These are phyloP conservation scores for Xenotilapia flavipinnis DNA, from an alignment of 2,113 vertebrate species.

Conservation along the genomic window DNA sequence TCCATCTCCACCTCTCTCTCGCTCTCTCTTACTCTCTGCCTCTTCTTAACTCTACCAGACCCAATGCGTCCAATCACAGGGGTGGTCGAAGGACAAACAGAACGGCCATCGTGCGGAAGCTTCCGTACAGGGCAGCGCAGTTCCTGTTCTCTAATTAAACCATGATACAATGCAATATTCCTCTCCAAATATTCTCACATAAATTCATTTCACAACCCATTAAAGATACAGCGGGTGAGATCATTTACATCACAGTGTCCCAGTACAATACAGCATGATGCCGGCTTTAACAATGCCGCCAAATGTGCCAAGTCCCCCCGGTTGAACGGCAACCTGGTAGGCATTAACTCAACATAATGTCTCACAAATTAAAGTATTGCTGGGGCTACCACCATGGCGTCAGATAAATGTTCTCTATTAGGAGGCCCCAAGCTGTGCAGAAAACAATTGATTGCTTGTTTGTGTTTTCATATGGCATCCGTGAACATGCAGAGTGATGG, in stretches of 20 bases:
- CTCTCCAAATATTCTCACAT: constrained; percentile 59
- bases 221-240: constrained; percentile 58
- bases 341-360: constrained; percentile 73
- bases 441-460: constrained; percentile 71
- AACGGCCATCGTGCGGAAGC: not conserved
- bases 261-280: constrained; percentile 24
- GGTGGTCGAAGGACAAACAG: constrained; percentile 34
- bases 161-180: constrained; percentile 58
- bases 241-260: constrained; percentile 57
- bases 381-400: constrained; percentile 54
- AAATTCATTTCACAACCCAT: constrained; percentile 59
- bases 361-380: constrained; percentile 71
- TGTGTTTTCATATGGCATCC: constrained; percentile 62
- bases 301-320: constrained; percentile 51
- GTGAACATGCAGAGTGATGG: constrained; percentile 55
- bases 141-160: constrained; percentile 52
- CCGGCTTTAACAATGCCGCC: constrained; percentile 2
- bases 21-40: not conserved
- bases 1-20: not conserved
- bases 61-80: constrained; percentile 37
- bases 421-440: constrained; percentile 59
- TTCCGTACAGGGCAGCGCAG: not conserved
- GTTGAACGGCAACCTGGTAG: constrained; percentile 61
- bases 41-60: not conserved
- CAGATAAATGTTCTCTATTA: constrained; percentile 67